Evolutionary conservation across 2,888 invertebrate genomes (phyloP), one percentile per base, ranked within the genome.

Genomic region (Poecilobothrus nobilitatus): DNA sequence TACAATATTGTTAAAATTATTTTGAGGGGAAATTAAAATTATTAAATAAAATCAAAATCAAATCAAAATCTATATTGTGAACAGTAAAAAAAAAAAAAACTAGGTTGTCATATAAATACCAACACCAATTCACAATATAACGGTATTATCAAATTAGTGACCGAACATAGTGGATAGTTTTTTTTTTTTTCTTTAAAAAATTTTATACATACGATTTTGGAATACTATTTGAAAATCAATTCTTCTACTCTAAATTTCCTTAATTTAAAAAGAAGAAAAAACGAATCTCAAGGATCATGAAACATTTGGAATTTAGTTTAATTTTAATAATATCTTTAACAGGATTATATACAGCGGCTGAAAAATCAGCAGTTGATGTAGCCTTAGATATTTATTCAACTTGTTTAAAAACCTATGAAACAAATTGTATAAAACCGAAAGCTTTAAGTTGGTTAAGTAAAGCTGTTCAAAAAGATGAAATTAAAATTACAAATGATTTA

Each of bases 401-500:
- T 78, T 91, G 91, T 76, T 78, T 90, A 66, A 87, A 87, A 78
- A 86, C 88, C 75, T 87, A 89, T 76, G 89, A 89, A 63, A 83
- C 88, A 72, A 85, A 86, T 76, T 93, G 93, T 82, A 88, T 90
- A 68, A 89, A 90, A 76, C 92, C 92, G 10, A 91, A 91, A 80
- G 86, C 92, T 65, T 80, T 92, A 76, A 85, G 87, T 73, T 92
- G 91, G 88, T 85, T 91, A 74, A 88, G 87, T 74, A 84, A 85
- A 70, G 89, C 88, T 4, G 81, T 86, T 22, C 84, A 86, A 74
- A 85, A 89, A 74, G 88, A 90, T 69, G 87, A 88, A 77, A 89
- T 92, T 73, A 86, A 84, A 71, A 86, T 93, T 72, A 92, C 91
- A 8, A 87, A 91, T n/a, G 89, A 91, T 76, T 83, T 93, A 69